Evolutionary conservation across 2,888 invertebrate genomes (phyloP), one percentile per base, ranked within the genome.

Genomic region (Flexamia atlantica): DNA sequence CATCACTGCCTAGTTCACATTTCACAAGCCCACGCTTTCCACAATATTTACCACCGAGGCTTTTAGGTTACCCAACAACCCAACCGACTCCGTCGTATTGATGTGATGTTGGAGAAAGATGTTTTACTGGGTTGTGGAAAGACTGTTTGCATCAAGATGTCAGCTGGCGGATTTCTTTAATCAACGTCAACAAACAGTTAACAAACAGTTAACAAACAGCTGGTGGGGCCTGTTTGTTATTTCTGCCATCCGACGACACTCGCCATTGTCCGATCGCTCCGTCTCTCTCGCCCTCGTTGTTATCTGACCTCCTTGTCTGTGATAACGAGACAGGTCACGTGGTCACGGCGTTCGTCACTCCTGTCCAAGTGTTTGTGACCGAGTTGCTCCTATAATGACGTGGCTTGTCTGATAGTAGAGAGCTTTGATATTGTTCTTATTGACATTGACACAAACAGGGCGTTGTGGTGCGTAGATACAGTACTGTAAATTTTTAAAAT

Each of bases 241-340:
- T 50, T 76, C 74, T 76, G 74, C 74, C 46, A 74, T 46, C 40
- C 3, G 17, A 46, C 28, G 74, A 76, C 40, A 76, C 17, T 20
- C 3, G 36, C 72, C 72, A 72, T 72, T 72, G 72, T 40, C 40
- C n/a, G 23, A 23, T 72, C 46, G 46, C 70, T 40, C 40, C 2
- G 20, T 70, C 70, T 9, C 28, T 64, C 64, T 40, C 40, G 1
- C 36, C 40, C 70, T 0, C 28, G 28, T n/a, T 57, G 64, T 64
- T 64, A 64, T 30, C 25, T 30, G 64, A 64, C 28, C 57, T 57
- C 23, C 57, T 57, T 57, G 57, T 57, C 46, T 46, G 5, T 30
- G 64, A 30, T 64, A 64, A 64, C 30, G 64, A 64, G 64, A 64
- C 64, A 64, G 64, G 64, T 64, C 64, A 64, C 64, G 64, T 30